phyloP scores from a whole-genome alignment of 2,113 vertebrate genomes.

The Carettochelys insculpta region DNA sequence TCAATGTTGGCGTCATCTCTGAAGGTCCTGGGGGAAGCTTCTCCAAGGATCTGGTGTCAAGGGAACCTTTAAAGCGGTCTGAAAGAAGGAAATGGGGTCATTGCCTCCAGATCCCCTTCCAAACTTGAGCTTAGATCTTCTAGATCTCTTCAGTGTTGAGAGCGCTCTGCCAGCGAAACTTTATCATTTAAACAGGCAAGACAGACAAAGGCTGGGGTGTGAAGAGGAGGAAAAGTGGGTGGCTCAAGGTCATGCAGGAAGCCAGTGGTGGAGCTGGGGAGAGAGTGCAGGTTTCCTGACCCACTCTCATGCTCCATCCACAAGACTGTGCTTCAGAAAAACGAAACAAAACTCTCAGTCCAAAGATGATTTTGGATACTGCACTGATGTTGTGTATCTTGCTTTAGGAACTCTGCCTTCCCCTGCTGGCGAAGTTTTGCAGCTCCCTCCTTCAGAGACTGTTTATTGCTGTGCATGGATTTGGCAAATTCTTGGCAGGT shows the following conservation, averaged over 20 bases:
- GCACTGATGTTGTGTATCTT: accelerated
- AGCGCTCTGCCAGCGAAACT: neutral
- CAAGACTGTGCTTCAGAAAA: accelerated
- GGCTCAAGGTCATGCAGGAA: accelerated
- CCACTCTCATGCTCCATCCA: accelerated
- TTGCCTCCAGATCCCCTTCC: neutral
- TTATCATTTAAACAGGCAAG: neutral
- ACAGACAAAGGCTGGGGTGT: neutral
- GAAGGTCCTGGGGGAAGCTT: neutral
- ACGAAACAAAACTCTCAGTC: too few species aligned
- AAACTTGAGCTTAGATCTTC: neutral
- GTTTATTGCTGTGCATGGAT: slow-evolving; percentile 7
- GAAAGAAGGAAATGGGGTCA: neutral
- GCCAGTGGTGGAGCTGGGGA: neutral
- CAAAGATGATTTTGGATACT: accelerated
- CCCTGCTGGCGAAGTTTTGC: neutral
- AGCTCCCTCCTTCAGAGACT: neutral
- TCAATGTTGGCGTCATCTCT: accelerated
- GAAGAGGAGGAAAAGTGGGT: neutral
- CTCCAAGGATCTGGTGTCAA: neutral
- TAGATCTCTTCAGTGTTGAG: neutral
- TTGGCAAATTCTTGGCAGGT: slow-evolving; percentile 3
- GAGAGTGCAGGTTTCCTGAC: neutral
- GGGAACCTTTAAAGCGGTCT: accelerated
- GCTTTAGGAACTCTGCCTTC: neutral